Percentiles rank a stretch among this genome's conserved stretches.
Evolutionary conservation across 2,797 vertebrate genomes (phyloP).

Genomic region (Ptychobarbus kaznakovi): DNA sequence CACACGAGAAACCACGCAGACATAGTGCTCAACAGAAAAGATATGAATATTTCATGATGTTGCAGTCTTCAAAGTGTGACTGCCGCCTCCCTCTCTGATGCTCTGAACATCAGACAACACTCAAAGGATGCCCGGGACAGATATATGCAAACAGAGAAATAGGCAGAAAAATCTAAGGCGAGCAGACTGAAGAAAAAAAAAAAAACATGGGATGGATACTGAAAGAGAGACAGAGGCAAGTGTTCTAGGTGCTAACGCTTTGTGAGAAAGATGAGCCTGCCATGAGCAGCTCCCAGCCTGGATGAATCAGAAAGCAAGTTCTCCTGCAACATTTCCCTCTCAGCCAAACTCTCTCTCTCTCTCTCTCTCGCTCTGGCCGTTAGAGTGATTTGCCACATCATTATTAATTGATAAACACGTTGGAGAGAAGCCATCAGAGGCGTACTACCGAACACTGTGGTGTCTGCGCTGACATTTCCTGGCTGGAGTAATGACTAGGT

Average conservation of each 20-base stretch:
- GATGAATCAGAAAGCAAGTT: conserved; percentile 51
- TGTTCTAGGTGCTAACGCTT: conserved; percentile 48
- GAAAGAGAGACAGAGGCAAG: conserved; percentile 36
- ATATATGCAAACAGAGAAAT: conserved; percentile 9
- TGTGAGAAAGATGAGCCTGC: conserved; percentile 59
- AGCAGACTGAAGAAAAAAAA: conserved; percentile 6
- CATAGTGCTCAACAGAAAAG: conserved; percentile 57
- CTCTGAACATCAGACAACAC: conserved; percentile 43
- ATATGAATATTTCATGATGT: conserved; percentile 73
- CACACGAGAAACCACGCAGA: conserved; percentile 34
- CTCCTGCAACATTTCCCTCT: conserved; percentile 16
- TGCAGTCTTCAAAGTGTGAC: conserved; percentile 65
- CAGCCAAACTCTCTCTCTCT: conserved; percentile 43
- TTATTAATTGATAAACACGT: conserved; percentile 76
- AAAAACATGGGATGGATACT: conserved; percentile 3
- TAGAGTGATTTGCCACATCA: conserved; percentile 76
- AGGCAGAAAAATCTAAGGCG: conserved; percentile 23
- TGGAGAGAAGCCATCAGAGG: conserved; percentile 72
- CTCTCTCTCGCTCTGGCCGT: conserved; percentile 61
- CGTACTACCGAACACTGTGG: conserved; percentile 64
- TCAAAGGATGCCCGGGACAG: conserved; percentile 55
- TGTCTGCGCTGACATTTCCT: conserved; percentile 69
- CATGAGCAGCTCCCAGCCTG: conserved; percentile 38
- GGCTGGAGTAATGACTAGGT: conserved; percentile 63
- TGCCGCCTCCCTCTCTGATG: conserved; percentile 49